Evolutionary conservation across 2,113 vertebrate species (phyloP).

Genomic region (Hymenochirus boettgeri): DNA sequence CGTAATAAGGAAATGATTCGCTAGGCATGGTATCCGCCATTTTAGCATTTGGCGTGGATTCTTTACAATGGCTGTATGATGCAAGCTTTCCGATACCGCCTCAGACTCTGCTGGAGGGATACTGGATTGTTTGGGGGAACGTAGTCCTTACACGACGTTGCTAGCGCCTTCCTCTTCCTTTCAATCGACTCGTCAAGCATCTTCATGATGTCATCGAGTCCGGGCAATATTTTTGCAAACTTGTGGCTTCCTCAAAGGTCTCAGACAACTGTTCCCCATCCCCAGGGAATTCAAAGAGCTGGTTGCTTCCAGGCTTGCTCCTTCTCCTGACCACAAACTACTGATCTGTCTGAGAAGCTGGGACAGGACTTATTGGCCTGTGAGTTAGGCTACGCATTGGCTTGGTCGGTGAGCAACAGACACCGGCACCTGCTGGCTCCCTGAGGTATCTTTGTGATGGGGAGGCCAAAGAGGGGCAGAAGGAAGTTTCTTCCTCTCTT

Average conservation of each 20-base stretch:
- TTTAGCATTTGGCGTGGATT: conserved; percentile 8
- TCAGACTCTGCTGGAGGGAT: conserved; percentile 58
- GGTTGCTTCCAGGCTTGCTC: conserved; percentile 9
- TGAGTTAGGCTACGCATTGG: conserved; percentile 55
- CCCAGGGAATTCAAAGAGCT: conserved; percentile 56
- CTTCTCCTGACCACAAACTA: conserved; percentile 12
- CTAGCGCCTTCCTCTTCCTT: conserved; percentile 70
- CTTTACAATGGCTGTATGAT: conserved; percentile 2
- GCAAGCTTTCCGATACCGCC: conserved; percentile 50
- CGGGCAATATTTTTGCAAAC: conserved; percentile 71
- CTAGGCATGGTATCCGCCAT: conserved; percentile 23
- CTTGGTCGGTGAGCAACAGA: conserved; percentile 51
- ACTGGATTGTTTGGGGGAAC: conserved; percentile 28
- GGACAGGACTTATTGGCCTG: conserved; percentile 43
- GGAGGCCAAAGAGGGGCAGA: conserved; percentile 47
- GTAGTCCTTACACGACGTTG: conserved; percentile 32
- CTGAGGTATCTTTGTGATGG: conserved; percentile 63
- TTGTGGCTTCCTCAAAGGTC: conserved; percentile 70
- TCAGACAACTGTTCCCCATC: conserved; percentile 51
- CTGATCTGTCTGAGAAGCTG: conserved; percentile 47
- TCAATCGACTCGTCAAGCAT: conserved; percentile 89
- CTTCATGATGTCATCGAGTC: conserved; percentile 85
- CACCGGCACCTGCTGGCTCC: conserved; percentile 55
- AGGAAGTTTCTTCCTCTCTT: conserved; percentile 14
- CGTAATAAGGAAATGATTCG: conserved; percentile 29